Evolutionary conservation across 2,888 invertebrate genomes (phyloP).

Genomic region (Unio delphinus): DNA sequence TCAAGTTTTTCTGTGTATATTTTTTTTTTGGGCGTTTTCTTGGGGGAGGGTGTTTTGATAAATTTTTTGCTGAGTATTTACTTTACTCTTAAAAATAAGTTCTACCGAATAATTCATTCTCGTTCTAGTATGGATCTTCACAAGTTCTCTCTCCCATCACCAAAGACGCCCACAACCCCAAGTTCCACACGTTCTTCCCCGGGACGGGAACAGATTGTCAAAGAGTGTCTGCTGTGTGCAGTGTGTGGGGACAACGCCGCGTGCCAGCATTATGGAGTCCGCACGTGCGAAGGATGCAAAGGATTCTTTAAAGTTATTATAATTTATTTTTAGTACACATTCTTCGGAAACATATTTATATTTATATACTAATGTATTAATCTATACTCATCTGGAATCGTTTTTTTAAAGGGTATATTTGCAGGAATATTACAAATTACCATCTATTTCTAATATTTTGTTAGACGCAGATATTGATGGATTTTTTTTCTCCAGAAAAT

Average conservation of each 20-base stretch:
- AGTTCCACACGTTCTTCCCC: slow-evolving; percentile 64
- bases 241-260: slow-evolving; percentile 99
- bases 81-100: too few relatives aligned
- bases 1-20: too few relatives aligned
- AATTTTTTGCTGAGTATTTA: not conserved
- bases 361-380: too few relatives aligned
- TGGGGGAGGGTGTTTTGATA: not conserved
- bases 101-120: not conserved
- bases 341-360: too few relatives aligned
- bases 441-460: too few relatives aligned
- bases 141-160: slow-evolving; percentile 63
- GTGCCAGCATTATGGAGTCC: slow-evolving; percentile 97
- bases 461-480: accelerated
- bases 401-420: too few relatives aligned
- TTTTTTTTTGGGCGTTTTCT: not conserved
- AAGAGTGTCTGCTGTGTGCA: slow-evolving; percentile 84
- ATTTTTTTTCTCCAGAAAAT: too few relatives aligned
- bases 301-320: slow-evolving; percentile 75
- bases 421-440: too few relatives aligned
- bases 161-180: slow-evolving; percentile 67
- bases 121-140: slow-evolving; percentile 55
- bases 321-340: too few relatives aligned
- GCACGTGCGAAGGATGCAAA: slow-evolving; percentile 99
- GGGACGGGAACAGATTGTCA: slow-evolving; percentile 55
- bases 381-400: too few relatives aligned